These are phyloP conservation scores for Otis tarda DNA, from an alignment of 2,113 vertebrate species.

Conservation along the genomic window DNA sequence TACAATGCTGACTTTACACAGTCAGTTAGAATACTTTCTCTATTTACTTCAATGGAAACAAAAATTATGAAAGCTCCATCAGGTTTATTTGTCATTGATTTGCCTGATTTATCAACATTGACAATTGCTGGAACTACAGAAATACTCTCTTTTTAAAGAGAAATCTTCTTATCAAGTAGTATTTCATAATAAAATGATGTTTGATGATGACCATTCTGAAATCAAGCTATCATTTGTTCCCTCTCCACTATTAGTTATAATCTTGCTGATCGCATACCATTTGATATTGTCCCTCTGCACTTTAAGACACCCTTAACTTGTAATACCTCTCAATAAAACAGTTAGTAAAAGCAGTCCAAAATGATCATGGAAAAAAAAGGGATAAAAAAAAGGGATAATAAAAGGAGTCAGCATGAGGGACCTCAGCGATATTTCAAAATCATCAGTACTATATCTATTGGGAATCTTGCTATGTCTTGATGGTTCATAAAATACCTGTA, in stretches of 20 bases:
- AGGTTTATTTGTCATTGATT: background rate
- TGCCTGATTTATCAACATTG: background rate
- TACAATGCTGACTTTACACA: background rate
- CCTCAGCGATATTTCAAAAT: background rate
- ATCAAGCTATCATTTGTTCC: background rate
- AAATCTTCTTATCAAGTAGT: background rate
- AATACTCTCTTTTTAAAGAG: background rate
- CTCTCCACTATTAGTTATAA: background rate
- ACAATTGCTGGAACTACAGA: background rate
- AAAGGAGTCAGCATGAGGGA: background rate
- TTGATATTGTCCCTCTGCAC: background rate
- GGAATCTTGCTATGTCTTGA: background rate
- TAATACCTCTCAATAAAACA: background rate
- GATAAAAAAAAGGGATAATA: background rate
- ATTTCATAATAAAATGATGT: background rate
- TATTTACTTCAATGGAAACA: background rate
- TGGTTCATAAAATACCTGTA: background rate
- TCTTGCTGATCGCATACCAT: background rate
- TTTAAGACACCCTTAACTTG: background rate
- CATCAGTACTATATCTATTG: background rate
- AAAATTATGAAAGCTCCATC: background rate
- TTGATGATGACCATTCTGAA: background rate
- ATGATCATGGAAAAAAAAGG: background rate
- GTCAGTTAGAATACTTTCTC: background rate
- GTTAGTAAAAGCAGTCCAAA: background rate